phyloP scores from a whole-genome alignment of 2,888 invertebrate species.

The Silvanus unidentatus region DNA sequence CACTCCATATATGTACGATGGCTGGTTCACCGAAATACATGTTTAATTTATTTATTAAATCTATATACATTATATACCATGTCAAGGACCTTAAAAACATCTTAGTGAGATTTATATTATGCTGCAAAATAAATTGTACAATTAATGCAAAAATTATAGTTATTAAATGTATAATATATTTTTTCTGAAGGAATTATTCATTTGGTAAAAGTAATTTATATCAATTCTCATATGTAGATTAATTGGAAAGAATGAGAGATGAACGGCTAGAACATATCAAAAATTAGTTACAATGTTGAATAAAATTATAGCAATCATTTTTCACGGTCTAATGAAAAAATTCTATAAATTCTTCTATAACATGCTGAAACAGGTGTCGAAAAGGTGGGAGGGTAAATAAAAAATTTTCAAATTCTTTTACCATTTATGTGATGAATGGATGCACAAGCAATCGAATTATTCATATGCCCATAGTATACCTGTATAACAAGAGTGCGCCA shows the following conservation, averaged over 20 bases:
- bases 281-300: too few species aligned
- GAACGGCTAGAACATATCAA: too few species aligned
- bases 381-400: neutral
- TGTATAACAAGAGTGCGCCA: too few species aligned
- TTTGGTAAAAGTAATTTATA: neutral
- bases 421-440: too few species aligned
- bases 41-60: constrained; percentile 21
- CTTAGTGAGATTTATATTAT: constrained; percentile 2
- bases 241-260: neutral
- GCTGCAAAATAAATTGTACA: constrained; percentile 3
- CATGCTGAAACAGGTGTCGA: neutral
- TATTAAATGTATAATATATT: neutral
- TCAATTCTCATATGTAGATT: neutral
- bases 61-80: constrained; percentile 16
- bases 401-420: neutral
- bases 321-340: too few species aligned
- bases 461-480: too few species aligned
- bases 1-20: constrained; percentile 26
- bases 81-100: constrained; percentile 18
- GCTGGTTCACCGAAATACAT: constrained; percentile 22
- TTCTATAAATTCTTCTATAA: too few species aligned
- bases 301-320: too few species aligned
- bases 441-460: too few species aligned
- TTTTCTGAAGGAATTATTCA: neutral
- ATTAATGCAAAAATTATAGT: constrained; percentile 6